Conservation (phyloP, 2,797 vertebrate genomes). For the Geotrypetes seraphini region DNA sequence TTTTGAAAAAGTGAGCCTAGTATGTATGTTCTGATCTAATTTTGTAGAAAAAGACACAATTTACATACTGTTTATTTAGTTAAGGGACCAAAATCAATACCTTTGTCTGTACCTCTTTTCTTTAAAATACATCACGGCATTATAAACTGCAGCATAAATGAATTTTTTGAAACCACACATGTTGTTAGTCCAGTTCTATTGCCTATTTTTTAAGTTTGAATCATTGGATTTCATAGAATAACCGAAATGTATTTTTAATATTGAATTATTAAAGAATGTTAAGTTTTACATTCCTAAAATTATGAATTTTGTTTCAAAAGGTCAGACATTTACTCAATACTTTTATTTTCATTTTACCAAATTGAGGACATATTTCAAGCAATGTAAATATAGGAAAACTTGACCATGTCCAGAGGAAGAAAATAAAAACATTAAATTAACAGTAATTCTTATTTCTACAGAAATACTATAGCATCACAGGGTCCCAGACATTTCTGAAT, state of each 20-base stretch:
- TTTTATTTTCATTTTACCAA: constrained; percentile 57
- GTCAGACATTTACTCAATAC: constrained; percentile 69
- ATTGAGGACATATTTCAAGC: constrained; percentile 64
- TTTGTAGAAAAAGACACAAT: constrained; percentile 91
- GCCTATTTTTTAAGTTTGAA: constrained; percentile 79
- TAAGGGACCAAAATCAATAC: constrained; percentile 92
- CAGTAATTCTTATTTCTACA: too few species aligned
- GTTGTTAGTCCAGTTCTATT: constrained; percentile 92
- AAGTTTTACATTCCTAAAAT: constrained; percentile 82
- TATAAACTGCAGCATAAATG: constrained; percentile 86
- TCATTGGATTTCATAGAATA: constrained; percentile 79
- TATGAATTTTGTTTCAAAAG: constrained; percentile 91
- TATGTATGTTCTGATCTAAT: constrained; percentile 97
- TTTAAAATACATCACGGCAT: constrained; percentile 97
- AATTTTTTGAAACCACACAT: constrained; percentile 80
- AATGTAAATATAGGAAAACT: constrained; percentile 38
- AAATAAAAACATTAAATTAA: too few species aligned
- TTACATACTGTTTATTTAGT: constrained; percentile 99
- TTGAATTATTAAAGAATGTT: constrained; percentile 75
- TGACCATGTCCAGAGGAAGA: constrained; percentile 40
- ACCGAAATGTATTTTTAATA: constrained; percentile 79
- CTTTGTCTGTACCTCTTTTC: constrained; percentile 91
- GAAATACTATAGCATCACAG: too few species aligned
- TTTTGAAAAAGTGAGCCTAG: constrained; percentile 77
- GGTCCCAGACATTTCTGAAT: too few species aligned